Evolutionary conservation across 1,140 invertebrate species (phyloP), one percentile per base, ranked within the genome.

Genomic region (Antheraea mylitta): DNA sequence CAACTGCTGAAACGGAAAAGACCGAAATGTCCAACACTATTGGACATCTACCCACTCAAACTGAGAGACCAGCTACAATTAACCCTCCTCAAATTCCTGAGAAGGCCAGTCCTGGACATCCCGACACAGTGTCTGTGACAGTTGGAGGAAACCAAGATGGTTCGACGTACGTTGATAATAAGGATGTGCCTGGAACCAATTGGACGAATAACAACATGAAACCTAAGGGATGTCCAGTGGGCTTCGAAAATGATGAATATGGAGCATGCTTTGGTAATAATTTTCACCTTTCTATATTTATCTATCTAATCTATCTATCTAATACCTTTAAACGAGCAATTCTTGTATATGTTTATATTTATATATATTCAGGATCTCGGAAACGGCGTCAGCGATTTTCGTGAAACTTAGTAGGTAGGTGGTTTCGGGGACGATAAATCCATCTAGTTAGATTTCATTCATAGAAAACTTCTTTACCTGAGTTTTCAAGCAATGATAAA

Each of bases 231-330:
- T 92, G 88, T 86, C 74, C 94, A 76, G 72, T 76, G 68, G 92
- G 96, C 89, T 94, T 94, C 94, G 82, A 88, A 73, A 85, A 86
- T 80, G 91, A 92, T 79, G 65, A 76, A 2, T 87, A 78, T 67
- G 89, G 88, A 42, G 82, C 82, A 68, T 93, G 92, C 72, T 79
- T 83, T 68, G 92, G 92, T 93, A 76, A 76, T 81, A 72, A 59
- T 58, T 66, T 64, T 63, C 58, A 38, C 4, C 22, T 30, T 30
- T 30, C n/a, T n/a, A n/a, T n/a, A n/a, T n/a, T n/a, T n/a, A n/a
- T n/a, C n/a, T n/a, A n/a, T n/a, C n/a, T n/a, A n/a, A n/a, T n/a
- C n/a, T n/a, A n/a, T n/a, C n/a, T n/a, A n/a, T n/a, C n/a, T n/a
- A n/a, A n/a, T n/a, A n/a, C n/a, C n/a, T n/a, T n/a, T n/a, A n/a